These are phyloP conservation scores for Neolamprologus fasciatus DNA, from an alignment of 2,113 vertebrate species.

Conservation along the genomic window DNA sequence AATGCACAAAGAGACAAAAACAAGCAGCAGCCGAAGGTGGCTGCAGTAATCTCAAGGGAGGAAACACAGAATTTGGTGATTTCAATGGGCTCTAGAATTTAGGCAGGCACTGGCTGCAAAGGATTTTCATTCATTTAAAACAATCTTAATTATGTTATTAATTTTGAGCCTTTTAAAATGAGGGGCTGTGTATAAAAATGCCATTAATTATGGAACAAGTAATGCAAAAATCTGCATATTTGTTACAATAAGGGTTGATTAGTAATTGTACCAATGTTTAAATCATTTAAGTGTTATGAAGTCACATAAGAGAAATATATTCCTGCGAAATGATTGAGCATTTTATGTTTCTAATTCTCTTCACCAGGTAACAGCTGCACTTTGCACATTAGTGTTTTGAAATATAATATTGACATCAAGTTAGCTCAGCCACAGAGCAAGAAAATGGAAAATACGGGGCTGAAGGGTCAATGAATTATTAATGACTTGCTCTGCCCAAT, in stretches of 20 bases:
- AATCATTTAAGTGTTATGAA: not conserved
- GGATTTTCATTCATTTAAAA: not conserved
- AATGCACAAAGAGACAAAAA: not conserved
- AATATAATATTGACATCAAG: conserved; percentile 17
- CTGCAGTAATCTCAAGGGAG: not conserved
- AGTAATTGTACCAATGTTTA: not conserved
- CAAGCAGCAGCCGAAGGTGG: not conserved
- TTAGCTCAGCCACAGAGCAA: conserved; percentile 2
- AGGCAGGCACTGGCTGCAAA: not conserved
- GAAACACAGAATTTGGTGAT: not conserved
- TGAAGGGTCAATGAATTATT: conserved; percentile 45
- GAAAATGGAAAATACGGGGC: conserved; percentile 24
- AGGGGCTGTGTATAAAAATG: not conserved
- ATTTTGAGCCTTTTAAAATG: not conserved
- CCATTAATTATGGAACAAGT: not conserved
- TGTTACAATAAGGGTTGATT: not conserved
- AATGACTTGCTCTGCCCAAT: conserved; percentile 32
- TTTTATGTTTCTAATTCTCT: not conserved
- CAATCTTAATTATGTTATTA: not conserved
- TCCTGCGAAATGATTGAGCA: not conserved
- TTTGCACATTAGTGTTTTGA: not conserved
- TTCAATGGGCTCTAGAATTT: not conserved
- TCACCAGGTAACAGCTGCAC: not conserved
- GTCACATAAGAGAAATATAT: not conserved
- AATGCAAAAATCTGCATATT: not conserved